A percentile compares a stretch with the other conserved stretches of the same genome.
Conservation (phyloP, 1,140 invertebrate species). For the Cherax destructor region DNA sequence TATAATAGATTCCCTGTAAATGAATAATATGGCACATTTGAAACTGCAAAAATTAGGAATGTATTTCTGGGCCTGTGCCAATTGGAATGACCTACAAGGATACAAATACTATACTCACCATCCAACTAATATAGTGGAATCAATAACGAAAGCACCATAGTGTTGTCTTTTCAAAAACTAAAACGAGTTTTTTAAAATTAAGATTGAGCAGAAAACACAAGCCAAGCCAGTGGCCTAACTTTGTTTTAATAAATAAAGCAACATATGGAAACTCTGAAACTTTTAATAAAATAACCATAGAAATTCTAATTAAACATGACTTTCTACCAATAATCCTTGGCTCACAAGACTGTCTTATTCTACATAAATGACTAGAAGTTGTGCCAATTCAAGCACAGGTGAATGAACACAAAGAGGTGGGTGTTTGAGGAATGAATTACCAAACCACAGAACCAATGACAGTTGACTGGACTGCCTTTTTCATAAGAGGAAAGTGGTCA, state of each 20-base stretch:
- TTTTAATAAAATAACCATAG: not conserved
- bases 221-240: not conserved
- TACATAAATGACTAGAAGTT: slow-evolving; percentile 53
- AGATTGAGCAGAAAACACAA: not conserved
- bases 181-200: not conserved
- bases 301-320: not conserved
- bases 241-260: not conserved
- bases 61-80: not conserved
- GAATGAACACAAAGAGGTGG: slow-evolving; percentile 62
- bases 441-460: slow-evolving; percentile 24
- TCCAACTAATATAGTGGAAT: slow-evolving; percentile 37
- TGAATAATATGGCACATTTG: not conserved
- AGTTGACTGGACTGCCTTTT: not conserved
- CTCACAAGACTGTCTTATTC: slow-evolving; percentile 2
- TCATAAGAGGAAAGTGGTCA: not conserved
- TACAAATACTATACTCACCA: not conserved
- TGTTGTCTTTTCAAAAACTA: slow-evolving; percentile 17
- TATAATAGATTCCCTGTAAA: not conserved
- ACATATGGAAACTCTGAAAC: not conserved
- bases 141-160: slow-evolving; percentile 34
- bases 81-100: not conserved
- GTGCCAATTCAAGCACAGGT: slow-evolving; percentile 38
- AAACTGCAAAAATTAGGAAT: not conserved
- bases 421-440: slow-evolving; percentile 16
- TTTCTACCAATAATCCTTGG: not conserved